Base-by-base conservation (phyloP, 2,888 invertebrate genomes). In the Leucoma salicis region DNA sequence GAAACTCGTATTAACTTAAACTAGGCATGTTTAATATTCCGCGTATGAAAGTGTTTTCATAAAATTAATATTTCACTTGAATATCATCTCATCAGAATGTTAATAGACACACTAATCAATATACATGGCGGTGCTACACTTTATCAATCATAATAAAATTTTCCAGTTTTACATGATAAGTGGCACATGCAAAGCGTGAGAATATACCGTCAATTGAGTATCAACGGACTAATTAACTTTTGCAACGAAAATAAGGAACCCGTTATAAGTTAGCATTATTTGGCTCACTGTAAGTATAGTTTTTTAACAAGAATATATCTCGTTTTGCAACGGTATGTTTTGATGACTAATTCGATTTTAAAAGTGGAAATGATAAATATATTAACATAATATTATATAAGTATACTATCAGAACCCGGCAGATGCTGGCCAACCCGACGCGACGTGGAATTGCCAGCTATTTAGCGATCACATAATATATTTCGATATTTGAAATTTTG, bases 221-320 rank as follows among this genome's bases (percentile, higher is more conserved):
- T 54, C 39, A 51, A 44, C 46, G 50, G 49, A 56, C 59, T 57
- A 63, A 61, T 57, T 53, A 63, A 47, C 34, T 58, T 57, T 43
- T 53, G 52, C 57, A 63, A 66, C 54, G 66, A 64, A 70, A 72
- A 72, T 64, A 53, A 63, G 63, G 49, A 67, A 53, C 52, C 74
- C 74, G 76, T 73, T 72, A 70, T 41, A 52, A 43, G 51, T 48
- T 45, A 44, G 29, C 38, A 39, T 42, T 47, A 62, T 51, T 49
- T 56, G 46, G 50, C 41, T 49, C 44, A 39, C 46, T 27, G 21
- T 27, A 29, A 21, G 36, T 35, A 46, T 38, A 43, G 39, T 35
- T 52, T 38, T 45, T 42, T 39, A 45, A 39, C 27, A 39, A 49
- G 37, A 36, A 40, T 42, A 49, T 47, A 29, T 50, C 45, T 60